Percentiles rank a stretch among this genome's conserved stretches.
phyloP scores from a whole-genome alignment of 2,888 invertebrate species.

The Scelioninae gen. 2 region DNA sequence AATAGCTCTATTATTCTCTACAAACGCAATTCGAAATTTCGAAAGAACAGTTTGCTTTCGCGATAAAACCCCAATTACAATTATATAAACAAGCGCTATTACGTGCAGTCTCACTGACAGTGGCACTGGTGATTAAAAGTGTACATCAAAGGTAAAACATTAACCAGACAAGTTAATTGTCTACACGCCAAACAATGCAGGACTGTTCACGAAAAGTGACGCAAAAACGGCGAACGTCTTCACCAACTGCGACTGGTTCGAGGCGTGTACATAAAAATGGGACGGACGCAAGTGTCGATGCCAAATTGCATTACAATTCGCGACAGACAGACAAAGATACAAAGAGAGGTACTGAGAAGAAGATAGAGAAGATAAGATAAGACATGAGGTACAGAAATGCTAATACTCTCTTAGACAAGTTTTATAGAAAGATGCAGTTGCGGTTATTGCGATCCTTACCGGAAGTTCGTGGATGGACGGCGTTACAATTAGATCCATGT shows the following conservation, averaged over 20 bases:
- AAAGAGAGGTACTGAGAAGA: conserved; percentile 27
- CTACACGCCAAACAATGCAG: conserved; percentile 11
- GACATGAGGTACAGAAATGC: conserved; percentile 35
- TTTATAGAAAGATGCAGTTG: conserved; percentile 24
- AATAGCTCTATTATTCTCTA: too few species aligned
- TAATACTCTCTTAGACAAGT: conserved; percentile 17
- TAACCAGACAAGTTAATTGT: conserved; percentile 3
- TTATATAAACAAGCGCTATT: conserved; percentile 12
- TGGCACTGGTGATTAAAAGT: conserved; percentile 11
- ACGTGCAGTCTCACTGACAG: conserved; percentile 24
- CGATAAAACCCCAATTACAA: neutral
- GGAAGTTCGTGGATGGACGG: conserved; percentile 73
- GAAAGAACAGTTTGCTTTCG: too few species aligned
- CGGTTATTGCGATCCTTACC: conserved; percentile 67
- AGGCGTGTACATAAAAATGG: conserved; percentile 7
- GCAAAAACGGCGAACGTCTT: conserved; percentile 7
- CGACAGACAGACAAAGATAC: conserved; percentile 34
- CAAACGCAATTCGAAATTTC: too few species aligned
- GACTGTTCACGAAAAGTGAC: neutral
- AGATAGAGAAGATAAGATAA: conserved; percentile 14
- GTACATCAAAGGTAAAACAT: conserved; percentile 16
- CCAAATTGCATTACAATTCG: conserved; percentile 27
- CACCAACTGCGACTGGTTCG: neutral
- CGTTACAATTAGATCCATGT: conserved; percentile 72
- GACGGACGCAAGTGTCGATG: conserved; percentile 17